Conservation (phyloP, 2,888 invertebrate species). For the Catocala fraxini region DNA sequence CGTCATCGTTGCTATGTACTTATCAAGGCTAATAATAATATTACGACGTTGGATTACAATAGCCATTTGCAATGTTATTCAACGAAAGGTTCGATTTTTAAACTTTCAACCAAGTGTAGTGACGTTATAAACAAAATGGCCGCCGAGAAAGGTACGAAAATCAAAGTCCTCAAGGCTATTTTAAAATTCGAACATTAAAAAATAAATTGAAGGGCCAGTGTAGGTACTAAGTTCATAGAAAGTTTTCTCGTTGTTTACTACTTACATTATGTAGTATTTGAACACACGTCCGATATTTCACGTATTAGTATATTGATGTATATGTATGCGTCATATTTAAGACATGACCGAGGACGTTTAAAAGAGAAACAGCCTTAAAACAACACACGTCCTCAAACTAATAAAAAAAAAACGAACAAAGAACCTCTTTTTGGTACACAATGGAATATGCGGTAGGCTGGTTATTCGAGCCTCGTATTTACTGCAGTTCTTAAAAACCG, state of each 20-base stretch:
- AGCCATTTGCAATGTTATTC: too few species aligned
- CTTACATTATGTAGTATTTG: too few species aligned
- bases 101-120: constrained; percentile 2
- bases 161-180: not conserved
- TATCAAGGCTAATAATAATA: constrained; percentile 20
- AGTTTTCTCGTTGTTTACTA: too few species aligned
- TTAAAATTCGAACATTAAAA: not conserved
- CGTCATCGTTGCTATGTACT: not conserved
- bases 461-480: constrained; percentile 35
- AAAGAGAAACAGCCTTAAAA: constrained; percentile 39
- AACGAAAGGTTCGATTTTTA: too few species aligned
- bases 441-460: constrained; percentile 49
- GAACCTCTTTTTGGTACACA: constrained; percentile 50
- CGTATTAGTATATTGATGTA: too few species aligned
- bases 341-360: constrained; percentile 14
- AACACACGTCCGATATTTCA: too few species aligned
- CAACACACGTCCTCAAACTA: constrained; percentile 45
- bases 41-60: too few species aligned
- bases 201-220: too few species aligned
- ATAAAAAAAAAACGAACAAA: constrained; percentile 45
- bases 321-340: constrained; percentile 3
- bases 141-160: constrained; percentile 14
- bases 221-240: not conserved
- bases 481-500: constrained; percentile 20
- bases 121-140: constrained; percentile 41